Conservation (phyloP, 53 echinoderm and acorn worm species). For the Paelopatides confundens region DNA sequence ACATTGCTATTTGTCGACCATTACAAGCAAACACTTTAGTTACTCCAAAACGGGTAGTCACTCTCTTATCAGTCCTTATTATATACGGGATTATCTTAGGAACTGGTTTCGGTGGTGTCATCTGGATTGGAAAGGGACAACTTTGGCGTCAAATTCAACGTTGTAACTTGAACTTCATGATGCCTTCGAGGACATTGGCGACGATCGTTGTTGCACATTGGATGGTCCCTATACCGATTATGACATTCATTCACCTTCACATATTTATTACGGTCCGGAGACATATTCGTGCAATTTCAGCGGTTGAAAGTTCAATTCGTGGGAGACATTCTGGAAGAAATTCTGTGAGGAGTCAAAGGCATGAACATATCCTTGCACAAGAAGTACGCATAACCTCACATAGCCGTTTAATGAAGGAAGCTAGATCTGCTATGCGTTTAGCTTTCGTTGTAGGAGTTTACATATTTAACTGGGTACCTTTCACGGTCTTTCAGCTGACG, state of each 20-base stretch:
- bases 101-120: too few relatives aligned
- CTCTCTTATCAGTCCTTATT: too few relatives aligned
- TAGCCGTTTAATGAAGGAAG: not conserved
- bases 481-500: not conserved
- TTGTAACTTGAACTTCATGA: not conserved
- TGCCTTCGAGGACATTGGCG: not conserved
- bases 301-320: too few relatives aligned
- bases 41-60: too few relatives aligned
- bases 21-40: not conserved
- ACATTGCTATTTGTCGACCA: not conserved
- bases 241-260: constrained; percentile 11
- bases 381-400: not conserved
- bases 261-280: constrained; percentile 26
- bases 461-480: constrained; percentile 1
- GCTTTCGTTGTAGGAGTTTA: not conserved
- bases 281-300: too few relatives aligned
- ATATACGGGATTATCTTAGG: too few relatives aligned
- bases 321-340: too few relatives aligned
- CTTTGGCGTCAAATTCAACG: not conserved
- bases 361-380: not conserved
- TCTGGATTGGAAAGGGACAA: constrained; percentile 28
- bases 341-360: not conserved
- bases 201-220: not conserved
- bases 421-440: constrained; percentile 1
- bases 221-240: constrained; percentile 26